Conservation (phyloP, 1,140 invertebrate genomes). For the Stegodyphus dumicola region DNA sequence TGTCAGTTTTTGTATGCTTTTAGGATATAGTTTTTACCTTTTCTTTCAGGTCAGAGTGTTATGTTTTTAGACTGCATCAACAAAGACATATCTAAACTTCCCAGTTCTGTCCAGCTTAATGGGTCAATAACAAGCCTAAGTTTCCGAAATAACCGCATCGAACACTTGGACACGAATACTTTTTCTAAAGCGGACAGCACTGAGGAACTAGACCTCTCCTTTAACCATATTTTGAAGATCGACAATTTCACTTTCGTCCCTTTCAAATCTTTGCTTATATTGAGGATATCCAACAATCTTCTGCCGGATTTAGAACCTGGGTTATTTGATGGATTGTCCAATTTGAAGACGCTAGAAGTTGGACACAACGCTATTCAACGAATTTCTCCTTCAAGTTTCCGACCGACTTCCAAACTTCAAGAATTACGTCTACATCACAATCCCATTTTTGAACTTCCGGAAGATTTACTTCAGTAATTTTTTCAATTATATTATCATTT, state of each 20-base stretch:
- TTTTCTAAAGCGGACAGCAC: constrained; percentile 14
- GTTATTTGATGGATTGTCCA: constrained; percentile 14
- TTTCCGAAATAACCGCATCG: constrained; percentile 18
- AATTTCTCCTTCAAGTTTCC: neutral
- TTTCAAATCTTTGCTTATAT: constrained; percentile 9
- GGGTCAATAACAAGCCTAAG: neutral
- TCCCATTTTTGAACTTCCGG: constrained; percentile 8
- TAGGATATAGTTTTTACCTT: no score
- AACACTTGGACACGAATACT: neutral
- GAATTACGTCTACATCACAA: constrained; percentile 38
- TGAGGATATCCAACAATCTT: constrained; percentile 21
- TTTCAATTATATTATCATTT: neutral
- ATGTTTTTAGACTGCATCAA: constrained; percentile 14
- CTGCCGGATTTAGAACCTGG: constrained; percentile 9
- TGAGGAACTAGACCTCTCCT: constrained; percentile 21
- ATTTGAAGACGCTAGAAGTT: constrained; percentile 24
- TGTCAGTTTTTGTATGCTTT: no score
- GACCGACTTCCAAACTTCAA: neutral
- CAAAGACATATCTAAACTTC: constrained; percentile 4
- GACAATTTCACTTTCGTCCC: constrained; percentile 17
- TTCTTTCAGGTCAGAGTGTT: neutral
- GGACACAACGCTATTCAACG: constrained; percentile 22
- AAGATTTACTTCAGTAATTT: constrained; percentile 32
- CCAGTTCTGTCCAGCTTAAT: neutral
- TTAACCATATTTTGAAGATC: neutral